phyloP scores from a whole-genome alignment of 1,140 invertebrate species.

The Cyrtorhinus lividipennis region DNA sequence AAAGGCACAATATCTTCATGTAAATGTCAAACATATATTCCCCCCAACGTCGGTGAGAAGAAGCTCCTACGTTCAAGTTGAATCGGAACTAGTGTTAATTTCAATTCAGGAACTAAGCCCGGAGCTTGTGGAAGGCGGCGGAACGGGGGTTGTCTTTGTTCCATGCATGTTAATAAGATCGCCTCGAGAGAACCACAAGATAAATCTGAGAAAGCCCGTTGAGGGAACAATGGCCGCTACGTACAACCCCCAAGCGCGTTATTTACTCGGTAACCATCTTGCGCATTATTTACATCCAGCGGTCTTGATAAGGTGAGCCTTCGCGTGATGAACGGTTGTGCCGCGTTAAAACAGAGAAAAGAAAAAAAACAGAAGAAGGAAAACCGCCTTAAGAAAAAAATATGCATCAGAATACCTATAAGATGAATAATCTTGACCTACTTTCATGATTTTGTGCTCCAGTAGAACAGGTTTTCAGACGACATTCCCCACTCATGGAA shows the following conservation, averaged over 20 bases:
- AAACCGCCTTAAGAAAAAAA: too few relatives aligned
- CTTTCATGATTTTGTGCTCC: too few relatives aligned
- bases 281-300: background rate
- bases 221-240: background rate
- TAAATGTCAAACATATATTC: conserved; percentile 1
- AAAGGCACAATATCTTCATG: conserved; percentile 4
- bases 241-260: background rate
- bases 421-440: too few relatives aligned
- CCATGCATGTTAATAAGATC: conserved; percentile 9
- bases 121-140: background rate
- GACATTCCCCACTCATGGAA: too few relatives aligned
- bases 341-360: background rate
- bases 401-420: too few relatives aligned
- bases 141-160: background rate
- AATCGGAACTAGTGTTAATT: conserved; percentile 10
- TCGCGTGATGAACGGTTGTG: background rate
- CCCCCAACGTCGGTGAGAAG: background rate
- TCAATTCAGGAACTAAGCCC: background rate
- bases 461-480: too few relatives aligned
- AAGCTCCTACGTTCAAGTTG: background rate
- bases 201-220: background rate
- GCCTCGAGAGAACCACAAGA: background rate
- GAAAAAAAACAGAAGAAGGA: too few relatives aligned
- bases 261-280: background rate
- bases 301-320: background rate